These are phyloP conservation scores for Acanthopleura granulata DNA, from an alignment of 2,888 invertebrate species.

Conservation along the genomic window DNA sequence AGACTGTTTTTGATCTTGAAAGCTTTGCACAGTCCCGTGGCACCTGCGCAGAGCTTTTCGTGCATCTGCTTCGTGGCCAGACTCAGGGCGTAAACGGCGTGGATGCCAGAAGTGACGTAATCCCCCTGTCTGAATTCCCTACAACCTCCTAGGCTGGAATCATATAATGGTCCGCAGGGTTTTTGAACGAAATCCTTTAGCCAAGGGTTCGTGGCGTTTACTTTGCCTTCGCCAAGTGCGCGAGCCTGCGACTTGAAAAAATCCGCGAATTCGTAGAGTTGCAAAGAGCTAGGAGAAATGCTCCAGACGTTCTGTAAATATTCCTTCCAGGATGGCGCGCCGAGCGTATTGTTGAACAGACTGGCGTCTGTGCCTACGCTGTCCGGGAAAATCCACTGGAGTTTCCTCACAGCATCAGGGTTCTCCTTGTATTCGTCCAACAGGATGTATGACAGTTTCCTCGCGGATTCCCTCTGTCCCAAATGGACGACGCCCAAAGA, in stretches of 20 bases:
- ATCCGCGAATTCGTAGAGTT: background rate
- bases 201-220: conserved; percentile 4
- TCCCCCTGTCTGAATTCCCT: background rate
- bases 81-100: conserved; percentile 7
- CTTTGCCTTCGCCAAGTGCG: background rate
- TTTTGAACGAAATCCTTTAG: background rate
- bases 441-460: background rate
- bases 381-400: background rate
- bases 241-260: background rate
- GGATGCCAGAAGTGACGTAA: background rate
- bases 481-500: background rate
- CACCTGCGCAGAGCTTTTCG: background rate
- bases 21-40: background rate
- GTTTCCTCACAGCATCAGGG: background rate
- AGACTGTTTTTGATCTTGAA: background rate
- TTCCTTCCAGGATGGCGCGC: background rate
- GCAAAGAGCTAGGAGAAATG: background rate
- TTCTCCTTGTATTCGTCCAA: background rate
- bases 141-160: too few species aligned
- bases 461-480: background rate
- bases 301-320: background rate
- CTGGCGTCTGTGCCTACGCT: background rate
- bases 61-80: background rate
- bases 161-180: background rate
- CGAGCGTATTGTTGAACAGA: background rate